These are phyloP conservation scores for Mus pahari DNA, from an alignment of 2,113 vertebrate species.

Conservation along the genomic window DNA sequence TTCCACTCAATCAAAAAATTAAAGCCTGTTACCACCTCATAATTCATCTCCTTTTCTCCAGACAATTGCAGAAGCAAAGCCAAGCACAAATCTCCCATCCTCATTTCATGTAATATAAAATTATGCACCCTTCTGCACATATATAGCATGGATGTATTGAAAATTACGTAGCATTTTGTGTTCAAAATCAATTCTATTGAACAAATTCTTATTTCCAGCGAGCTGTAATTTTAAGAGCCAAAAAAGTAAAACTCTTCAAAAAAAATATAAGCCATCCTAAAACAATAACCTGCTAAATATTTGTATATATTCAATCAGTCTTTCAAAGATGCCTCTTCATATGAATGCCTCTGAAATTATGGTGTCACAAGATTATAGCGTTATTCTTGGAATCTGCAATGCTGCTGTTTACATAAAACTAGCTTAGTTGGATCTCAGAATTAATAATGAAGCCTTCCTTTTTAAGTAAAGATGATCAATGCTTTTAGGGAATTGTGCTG, in stretches of 20 bases:
- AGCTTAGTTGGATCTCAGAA: constrained; percentile 16
- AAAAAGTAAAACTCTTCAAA: not conserved
- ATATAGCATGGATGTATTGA: constrained; percentile 57
- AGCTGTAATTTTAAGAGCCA: constrained; percentile 71
- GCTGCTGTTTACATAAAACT: constrained; percentile 51
- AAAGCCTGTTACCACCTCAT: constrained; percentile 77
- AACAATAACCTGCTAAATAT: constrained; percentile 71
- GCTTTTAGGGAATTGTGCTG: constrained; percentile 17
- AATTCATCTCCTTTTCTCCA: constrained; percentile 79
- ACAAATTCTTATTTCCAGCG: constrained; percentile 54
- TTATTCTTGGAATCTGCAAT: constrained; percentile 53
- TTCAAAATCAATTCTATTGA: constrained; percentile 74
- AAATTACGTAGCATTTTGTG: constrained; percentile 62
- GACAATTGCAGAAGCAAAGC: constrained; percentile 71
- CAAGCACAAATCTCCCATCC: constrained; percentile 69
- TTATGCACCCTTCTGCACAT: constrained; percentile 64
- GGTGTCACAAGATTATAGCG: constrained; percentile 17
- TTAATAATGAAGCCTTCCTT: constrained; percentile 20
- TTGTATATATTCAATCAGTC: constrained; percentile 59
- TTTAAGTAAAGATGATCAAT: not conserved
- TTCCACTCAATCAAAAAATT: constrained; percentile 84
- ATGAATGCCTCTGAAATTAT: constrained; percentile 58
- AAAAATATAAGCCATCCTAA: constrained; percentile 73
- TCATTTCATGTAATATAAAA: constrained; percentile 62
- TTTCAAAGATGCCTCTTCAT: constrained; percentile 54